Evolutionary conservation across 2,888 invertebrate species (phyloP).

Genomic region (Malthinus flaveolus): DNA sequence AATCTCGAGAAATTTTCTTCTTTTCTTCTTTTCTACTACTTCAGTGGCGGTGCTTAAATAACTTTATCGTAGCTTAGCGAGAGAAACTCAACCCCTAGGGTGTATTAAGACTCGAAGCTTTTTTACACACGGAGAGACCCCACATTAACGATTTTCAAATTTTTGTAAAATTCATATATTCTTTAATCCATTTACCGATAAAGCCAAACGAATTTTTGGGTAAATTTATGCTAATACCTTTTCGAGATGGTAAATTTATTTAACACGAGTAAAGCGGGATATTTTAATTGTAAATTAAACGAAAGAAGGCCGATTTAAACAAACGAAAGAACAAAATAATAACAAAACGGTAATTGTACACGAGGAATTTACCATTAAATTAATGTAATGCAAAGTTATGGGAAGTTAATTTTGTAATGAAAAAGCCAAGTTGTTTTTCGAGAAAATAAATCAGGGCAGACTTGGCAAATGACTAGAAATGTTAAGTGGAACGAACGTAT

Average conservation of each 20-base stretch:
- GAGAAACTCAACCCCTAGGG: conserved; percentile 28
- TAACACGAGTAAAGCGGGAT: too few relatives aligned
- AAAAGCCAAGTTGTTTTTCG: conserved; percentile 16
- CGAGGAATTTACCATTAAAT: conserved; percentile 4
- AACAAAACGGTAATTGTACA: neutral
- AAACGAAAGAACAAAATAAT: neutral
- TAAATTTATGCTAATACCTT: neutral
- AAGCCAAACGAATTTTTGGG: neutral
- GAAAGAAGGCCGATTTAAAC: neutral
- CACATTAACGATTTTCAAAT: conserved; percentile 20
- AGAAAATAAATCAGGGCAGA: conserved; percentile 18
- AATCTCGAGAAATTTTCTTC: conserved; percentile 28
- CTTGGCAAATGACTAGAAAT: conserved; percentile 19
- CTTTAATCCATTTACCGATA: conserved; percentile 1
- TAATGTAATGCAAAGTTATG: conserved; percentile 14
- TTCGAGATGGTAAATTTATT: too few relatives aligned
- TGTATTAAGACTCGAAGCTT: conserved; percentile 28
- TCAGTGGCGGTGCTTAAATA: conserved; percentile 35
- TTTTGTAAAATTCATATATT: conserved; percentile 1
- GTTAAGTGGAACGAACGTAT: conserved; percentile 19
- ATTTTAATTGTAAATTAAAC: too few relatives aligned
- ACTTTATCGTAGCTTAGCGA: conserved; percentile 37
- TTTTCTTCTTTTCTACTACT: conserved; percentile 22
- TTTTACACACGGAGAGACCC: conserved; percentile 21
- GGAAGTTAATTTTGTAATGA: conserved; percentile 13